A percentile compares a stretch with the other conserved stretches of the same genome.
Conservation (phyloP, 2,888 invertebrate species). For the Leptothorax acervorum region DNA sequence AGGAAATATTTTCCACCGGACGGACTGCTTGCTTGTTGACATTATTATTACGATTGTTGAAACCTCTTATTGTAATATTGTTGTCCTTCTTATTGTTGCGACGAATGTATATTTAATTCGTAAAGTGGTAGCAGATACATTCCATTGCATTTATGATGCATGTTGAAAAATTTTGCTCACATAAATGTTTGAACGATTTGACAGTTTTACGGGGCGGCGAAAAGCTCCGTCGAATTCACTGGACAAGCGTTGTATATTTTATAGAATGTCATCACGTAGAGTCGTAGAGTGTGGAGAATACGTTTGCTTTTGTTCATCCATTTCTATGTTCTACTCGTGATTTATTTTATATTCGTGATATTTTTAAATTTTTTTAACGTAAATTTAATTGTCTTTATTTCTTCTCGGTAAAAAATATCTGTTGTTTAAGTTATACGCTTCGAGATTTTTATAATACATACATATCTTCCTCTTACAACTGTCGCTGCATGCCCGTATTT, state of each 20-base stretch:
- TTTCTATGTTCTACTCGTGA: neutral
- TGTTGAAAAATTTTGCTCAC: slow-evolving; percentile 25
- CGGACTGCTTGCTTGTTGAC: neutral
- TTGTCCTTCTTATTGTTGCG: neutral
- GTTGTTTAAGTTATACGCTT: neutral
- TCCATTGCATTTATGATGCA: slow-evolving; percentile 29
- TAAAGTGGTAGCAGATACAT: neutral
- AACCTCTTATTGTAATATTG: neutral
- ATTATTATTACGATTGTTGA: slow-evolving; percentile 44
- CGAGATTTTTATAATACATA: neutral
- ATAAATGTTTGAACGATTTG: slow-evolving; percentile 50
- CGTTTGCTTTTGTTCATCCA: neutral
- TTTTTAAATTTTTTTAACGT: neutral
- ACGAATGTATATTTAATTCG: neutral
- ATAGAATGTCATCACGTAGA: neutral
- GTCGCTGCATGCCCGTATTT: neutral
- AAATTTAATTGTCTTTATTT: slow-evolving; percentile 12
- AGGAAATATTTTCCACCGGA: neutral
- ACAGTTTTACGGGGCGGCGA: slow-evolving; percentile 33
- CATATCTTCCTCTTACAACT: slow-evolving; percentile 14
- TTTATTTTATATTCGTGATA: neutral
- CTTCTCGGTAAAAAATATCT: neutral
- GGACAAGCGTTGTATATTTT: slow-evolving; percentile 38
- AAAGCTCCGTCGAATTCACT: slow-evolving; percentile 16
- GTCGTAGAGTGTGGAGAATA: neutral